Evolutionary conservation across 2,888 invertebrate genomes (phyloP), one percentile per base, ranked within the genome.

Genomic region (Caenorhabditis doughertyi): DNA sequence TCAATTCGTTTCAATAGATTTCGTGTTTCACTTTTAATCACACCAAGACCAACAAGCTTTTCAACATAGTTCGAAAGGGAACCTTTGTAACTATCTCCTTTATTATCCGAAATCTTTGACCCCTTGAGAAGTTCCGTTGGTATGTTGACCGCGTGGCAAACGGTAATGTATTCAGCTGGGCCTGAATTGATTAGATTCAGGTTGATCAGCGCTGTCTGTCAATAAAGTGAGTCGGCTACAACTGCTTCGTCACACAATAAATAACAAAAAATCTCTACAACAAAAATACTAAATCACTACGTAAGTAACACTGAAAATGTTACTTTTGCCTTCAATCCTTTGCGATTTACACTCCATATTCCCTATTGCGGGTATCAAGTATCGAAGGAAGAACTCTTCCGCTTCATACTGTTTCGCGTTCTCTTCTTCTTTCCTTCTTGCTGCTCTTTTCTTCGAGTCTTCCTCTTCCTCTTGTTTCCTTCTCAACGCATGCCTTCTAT

Each of bases 121-220:
- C 58, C 74, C 21, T 21, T 42, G 5, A 81, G 35, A 3, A 81
- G 25, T 13, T 81, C 81, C 7, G 56, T 65, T 2, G 81, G 74
- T 21, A 81, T 76, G 35, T 81, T 81, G 3, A 64, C 35, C 0
- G 68, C 47, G n/a, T 74, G 39, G 13, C 68, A 74, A 18, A 29
- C 44, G 7, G 44, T 39, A 13, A 49, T 58, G 67, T 67, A 74
- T 25, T 44, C 56, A n/a, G 18, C 51, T 11, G 65, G 65, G 25
- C 1, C 65, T 65, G 23, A 23, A 65, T 32, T 23, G 23, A 18
- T 35, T 35, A 35, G 35, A 7, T 35, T 7, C 35, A 35, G 9
- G 9, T 35, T 9, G 35, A 35, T 5, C 35, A 35, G n/a, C n/a
- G n/a, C n/a, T n/a, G n/a, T n/a, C n/a, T n/a, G n/a, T n/a, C n/a